Evolutionary conservation across 2,888 invertebrate genomes (phyloP), one percentile per base, ranked within the genome.

Genomic region (Gortyna flavago): DNA sequence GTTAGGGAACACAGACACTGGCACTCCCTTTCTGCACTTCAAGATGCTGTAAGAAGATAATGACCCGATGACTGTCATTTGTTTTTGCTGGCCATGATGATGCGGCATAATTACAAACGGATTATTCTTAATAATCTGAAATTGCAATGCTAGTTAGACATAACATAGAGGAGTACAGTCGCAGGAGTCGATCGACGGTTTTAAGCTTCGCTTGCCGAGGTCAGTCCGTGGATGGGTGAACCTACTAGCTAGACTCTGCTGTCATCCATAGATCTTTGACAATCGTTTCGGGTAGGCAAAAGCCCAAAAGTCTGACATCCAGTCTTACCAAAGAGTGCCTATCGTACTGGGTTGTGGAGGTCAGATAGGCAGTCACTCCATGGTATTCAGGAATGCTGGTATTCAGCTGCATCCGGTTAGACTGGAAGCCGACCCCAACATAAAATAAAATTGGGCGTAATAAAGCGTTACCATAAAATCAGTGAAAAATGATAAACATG

Each of bases 361-460:
- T 62, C 62, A 61, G 21, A 32, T 62, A 21, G 21, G 61, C 61
- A 6, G 9, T 62, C 32, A 11, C 32, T 32, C 18, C 6, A 62
- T 21, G 32, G 21, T 21, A 62, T n/a, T n/a, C n/a, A n/a, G n/a
- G n/a, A 61, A 61, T 29, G 29, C 29, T 54, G 29, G 59, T 7
- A 16, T 16, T 59, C n/a, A 29, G 59, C 29, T 59, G 59, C 7
- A 59, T 59, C 59, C 29, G 18, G 16, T 59, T 59, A 29, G 29
- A 59, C 29, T 59, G 59, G 29, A 18, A 59, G 59, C 29, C 7
- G 59, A 29, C 29, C 29, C 29, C 59, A 29, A 59, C 0, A 59
- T 59, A 57, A 16, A 59, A 21, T 71, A 41, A n/a, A 72, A 72
- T 74, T 54, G 25, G n/a, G 72, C 57, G 41, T 41, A 32, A 32